Percentiles rank a stretch among this genome's conserved stretches.
These are phyloP conservation scores for Lagopus leucura DNA, from an alignment of 2,113 vertebrate species.

Conservation along the genomic window DNA sequence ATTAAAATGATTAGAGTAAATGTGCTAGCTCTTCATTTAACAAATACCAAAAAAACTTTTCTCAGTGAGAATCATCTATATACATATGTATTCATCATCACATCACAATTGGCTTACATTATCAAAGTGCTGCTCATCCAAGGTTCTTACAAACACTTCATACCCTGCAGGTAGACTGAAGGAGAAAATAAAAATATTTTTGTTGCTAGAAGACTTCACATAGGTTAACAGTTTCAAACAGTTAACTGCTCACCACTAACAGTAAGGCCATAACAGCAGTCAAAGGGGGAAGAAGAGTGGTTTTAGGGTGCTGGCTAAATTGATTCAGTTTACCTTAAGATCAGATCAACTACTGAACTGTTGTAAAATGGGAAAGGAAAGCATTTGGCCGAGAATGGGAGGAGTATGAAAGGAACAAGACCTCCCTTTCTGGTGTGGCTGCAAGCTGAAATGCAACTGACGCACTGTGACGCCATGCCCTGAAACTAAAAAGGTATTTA, in stretches of 20 bases:
- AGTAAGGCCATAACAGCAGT: neutral
- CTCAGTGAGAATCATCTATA: neutral
- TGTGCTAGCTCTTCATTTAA: neutral
- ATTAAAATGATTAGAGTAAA: neutral
- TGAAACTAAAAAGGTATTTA: slow-evolving; percentile 33
- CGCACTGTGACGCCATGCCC: neutral
- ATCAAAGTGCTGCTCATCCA: neutral
- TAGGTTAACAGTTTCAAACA: neutral
- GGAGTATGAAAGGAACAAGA: neutral
- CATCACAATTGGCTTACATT: neutral
- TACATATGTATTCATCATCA: neutral
- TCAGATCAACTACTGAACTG: neutral
- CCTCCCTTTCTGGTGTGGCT: neutral
- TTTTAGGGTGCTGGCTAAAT: neutral
- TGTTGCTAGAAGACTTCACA: neutral
- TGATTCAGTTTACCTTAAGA: neutral
- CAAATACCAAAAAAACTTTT: neutral
- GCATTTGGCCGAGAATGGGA: neutral
- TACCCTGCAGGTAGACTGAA: neutral
- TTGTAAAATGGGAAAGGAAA: neutral
- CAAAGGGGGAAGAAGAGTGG: neutral
- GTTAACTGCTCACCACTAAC: neutral
- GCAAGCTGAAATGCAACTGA: slow-evolving; percentile 2
- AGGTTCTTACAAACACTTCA: neutral
- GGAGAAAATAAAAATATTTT: neutral